Base-by-base conservation (phyloP, 2,113 vertebrate species). In the Aplodontia rufa region DNA sequence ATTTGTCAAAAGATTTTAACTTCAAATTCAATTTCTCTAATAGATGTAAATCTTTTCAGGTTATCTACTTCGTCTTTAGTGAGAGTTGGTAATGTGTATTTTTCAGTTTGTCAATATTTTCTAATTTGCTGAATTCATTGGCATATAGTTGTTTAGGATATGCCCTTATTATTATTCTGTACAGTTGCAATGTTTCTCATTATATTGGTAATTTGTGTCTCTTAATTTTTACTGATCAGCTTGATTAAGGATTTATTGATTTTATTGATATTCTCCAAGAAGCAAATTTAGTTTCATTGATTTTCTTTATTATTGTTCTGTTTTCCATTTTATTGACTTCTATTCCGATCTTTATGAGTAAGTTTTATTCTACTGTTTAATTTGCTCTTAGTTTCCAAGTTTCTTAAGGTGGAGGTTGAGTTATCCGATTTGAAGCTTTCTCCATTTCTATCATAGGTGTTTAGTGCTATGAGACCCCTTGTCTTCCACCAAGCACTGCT, bases 321-420 rank as follows among this genome's bases (percentile, higher is more conserved):
- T 86, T 93, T 95, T 87, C 51, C 80, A 86, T 68, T 90, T 75
- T 55, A 96, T 92, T 93, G 96, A 94, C 74, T 96, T 95, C 78
- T 84, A 5, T 91, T 96, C 40, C 91, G 76, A 79, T 88, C 55
- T 95, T 92, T 93, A 87, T 75, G 84, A 92, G 7, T 60, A 87
- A 45, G 47, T 83, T 94, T 87, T 69, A 13, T 86, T 49, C 40
- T 51, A n/a, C 9, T 85, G 14, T 74, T 87, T 96, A 66, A 66
- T 86, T 91, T 94, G 32, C 12, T 94, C 35, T 89, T 92, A 37
- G 13, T 45, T 85, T 90, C 68, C 26, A 93, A 68, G 20, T n/a
- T 90, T 93, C 62, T 84, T 80, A 92, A 90, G 11, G 30, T 32
- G 13, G 60, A 78, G 71, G 22, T 12, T 83, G 49, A 64, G 13